Conservation (phyloP, 2,888 invertebrate genomes). For the Lutraria lutraria region DNA sequence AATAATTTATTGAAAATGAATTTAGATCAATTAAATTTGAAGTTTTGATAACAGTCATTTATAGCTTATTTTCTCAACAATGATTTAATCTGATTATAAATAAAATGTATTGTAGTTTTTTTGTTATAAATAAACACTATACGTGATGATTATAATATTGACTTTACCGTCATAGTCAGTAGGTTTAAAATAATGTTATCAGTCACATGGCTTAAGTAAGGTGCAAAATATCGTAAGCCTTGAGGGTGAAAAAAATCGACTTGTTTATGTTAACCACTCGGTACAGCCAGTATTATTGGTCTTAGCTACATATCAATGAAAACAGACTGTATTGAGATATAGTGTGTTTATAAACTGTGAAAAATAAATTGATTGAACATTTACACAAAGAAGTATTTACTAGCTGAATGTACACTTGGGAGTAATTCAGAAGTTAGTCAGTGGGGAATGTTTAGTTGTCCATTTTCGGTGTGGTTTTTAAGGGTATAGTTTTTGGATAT, state of each 20-base stretch:
- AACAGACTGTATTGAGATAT: slow-evolving; percentile 6
- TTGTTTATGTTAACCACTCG: slow-evolving; percentile 19
- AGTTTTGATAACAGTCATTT: no score
- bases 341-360: slow-evolving; percentile 46
- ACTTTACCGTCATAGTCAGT: neutral
- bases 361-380: slow-evolving; percentile 48
- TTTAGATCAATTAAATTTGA: no score
- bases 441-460: neutral
- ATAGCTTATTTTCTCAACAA: no score
- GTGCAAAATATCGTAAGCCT: slow-evolving; percentile 10
- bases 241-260: slow-evolving; percentile 8
- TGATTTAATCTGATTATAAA: no score
- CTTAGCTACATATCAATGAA: neutral
- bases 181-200: neutral
- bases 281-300: slow-evolving; percentile 16
- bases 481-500: neutral
- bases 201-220: neutral
- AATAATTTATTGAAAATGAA: no score
- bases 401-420: neutral
- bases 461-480: neutral
- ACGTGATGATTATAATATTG: slow-evolving; percentile 1
- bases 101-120: neutral
- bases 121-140: neutral
- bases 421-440: neutral
- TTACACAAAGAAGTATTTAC: neutral